Conservation (phyloP, 37 sponge, comb jelly and placozoan species). For the Dysidea cf. avara region DNA sequence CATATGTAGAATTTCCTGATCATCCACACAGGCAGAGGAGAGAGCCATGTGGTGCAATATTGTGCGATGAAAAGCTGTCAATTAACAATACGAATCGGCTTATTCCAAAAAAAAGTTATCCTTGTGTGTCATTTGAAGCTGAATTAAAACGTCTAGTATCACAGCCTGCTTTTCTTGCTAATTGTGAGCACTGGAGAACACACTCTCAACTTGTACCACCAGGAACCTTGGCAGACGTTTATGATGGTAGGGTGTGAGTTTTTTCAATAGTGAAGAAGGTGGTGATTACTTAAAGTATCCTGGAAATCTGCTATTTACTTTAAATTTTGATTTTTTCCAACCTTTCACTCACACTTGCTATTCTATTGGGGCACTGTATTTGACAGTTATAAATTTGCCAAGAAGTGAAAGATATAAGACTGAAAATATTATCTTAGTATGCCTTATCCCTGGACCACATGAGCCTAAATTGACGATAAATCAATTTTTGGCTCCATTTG, state of each 20-base stretch:
- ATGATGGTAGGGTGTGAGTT: slow-evolving; percentile 49
- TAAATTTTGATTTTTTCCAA: slow-evolving; percentile 50
- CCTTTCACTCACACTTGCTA: slow-evolving; percentile 25
- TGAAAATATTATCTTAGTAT: slow-evolving; percentile 27
- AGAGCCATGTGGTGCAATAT: not conserved
- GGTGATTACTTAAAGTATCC: too few relatives aligned
- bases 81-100: not conserved
- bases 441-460: slow-evolving; percentile 30
- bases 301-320: slow-evolving; percentile 8
- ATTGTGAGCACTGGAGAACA: slow-evolving; percentile 30
- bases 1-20: slow-evolving; percentile 37
- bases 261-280: too few relatives aligned
- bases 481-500: slow-evolving; percentile 22
- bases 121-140: slow-evolving; percentile 13
- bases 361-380: slow-evolving; percentile 22
- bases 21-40: slow-evolving; percentile 30
- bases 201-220: not conserved
- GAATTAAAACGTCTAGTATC: slow-evolving; percentile 1
- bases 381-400: slow-evolving; percentile 27
- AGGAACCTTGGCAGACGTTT: slow-evolving; percentile 30
- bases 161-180: slow-evolving; percentile 23
- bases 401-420: slow-evolving; percentile 3
- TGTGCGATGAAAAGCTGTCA: slow-evolving; percentile 14
- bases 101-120: slow-evolving; percentile 39
- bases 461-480: slow-evolving; percentile 15